Conservation (phyloP, 37 sponge, comb jelly and placozoan species). For the Eunapius fragilis region DNA sequence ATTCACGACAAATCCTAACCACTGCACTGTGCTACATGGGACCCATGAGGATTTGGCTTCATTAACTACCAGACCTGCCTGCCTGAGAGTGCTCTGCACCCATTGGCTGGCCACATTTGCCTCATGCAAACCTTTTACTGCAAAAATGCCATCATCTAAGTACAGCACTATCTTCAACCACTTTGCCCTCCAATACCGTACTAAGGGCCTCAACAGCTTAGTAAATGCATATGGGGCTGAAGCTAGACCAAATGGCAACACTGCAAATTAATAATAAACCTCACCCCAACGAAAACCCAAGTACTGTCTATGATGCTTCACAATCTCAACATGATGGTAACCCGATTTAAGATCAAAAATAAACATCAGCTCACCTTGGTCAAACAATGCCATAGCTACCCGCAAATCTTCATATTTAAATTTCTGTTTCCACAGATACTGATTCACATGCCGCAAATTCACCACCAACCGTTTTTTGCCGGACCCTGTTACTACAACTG, state of each 20-base stretch:
- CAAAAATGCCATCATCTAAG: slow-evolving; percentile 48
- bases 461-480: slow-evolving; percentile 38
- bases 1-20: slow-evolving; percentile 11
- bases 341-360: slow-evolving; percentile 40
- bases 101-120: background rate
- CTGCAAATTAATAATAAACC: slow-evolving; percentile 17
- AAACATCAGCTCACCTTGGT: slow-evolving; percentile 15
- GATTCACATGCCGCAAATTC: slow-evolving; percentile 23
- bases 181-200: slow-evolving; percentile 22
- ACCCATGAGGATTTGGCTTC: slow-evolving; percentile 16
- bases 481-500: slow-evolving; percentile 15
- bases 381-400: slow-evolving; percentile 10
- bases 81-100: background rate
- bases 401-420: slow-evolving; percentile 50
- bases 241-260: slow-evolving; percentile 46
- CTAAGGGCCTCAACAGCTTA: slow-evolving; percentile 33
- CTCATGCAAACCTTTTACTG: background rate
- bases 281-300: slow-evolving; percentile 37
- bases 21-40: background rate
- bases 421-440: slow-evolving; percentile 21
- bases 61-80: slow-evolving; percentile 18
- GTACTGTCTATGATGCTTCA: slow-evolving; percentile 6
- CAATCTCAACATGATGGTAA: slow-evolving; percentile 41
- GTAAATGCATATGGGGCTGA: slow-evolving; percentile 45
- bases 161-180: slow-evolving; percentile 34